These are phyloP conservation scores for Cygnus olor DNA, from an alignment of 2,797 vertebrate genomes.

Conservation along the genomic window DNA sequence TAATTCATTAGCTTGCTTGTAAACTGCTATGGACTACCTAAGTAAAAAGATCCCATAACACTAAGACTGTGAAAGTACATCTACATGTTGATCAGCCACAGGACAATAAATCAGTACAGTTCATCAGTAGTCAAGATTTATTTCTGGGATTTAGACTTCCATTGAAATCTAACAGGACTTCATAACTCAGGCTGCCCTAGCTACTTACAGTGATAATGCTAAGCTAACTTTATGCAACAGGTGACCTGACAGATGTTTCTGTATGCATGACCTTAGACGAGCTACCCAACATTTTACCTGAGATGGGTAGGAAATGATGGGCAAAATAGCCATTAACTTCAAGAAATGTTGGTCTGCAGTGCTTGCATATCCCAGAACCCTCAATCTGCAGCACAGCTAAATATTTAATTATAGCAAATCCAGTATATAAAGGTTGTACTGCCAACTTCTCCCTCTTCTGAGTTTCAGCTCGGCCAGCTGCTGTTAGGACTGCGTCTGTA, in stretches of 20 bases:
- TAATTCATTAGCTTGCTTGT: background rate
- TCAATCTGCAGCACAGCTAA: background rate
- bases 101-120: background rate
- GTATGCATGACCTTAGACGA: background rate
- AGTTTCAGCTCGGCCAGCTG: conserved; percentile 3
- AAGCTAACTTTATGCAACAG: background rate
- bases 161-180: background rate
- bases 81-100: background rate
- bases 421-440: background rate
- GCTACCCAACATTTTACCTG: background rate
- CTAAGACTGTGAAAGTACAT: background rate
- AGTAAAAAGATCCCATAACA: background rate
- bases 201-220: background rate
- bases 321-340: background rate
- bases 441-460: background rate
- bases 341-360: background rate
- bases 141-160: background rate
- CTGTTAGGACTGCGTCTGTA: background rate
- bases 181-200: background rate
- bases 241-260: background rate
- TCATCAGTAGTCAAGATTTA: background rate
- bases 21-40: background rate
- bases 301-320: background rate
- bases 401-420: conserved; percentile 34
- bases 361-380: background rate